Conservation (phyloP, 2,888 invertebrate genomes). For the Teinopalpus imperialis region DNA sequence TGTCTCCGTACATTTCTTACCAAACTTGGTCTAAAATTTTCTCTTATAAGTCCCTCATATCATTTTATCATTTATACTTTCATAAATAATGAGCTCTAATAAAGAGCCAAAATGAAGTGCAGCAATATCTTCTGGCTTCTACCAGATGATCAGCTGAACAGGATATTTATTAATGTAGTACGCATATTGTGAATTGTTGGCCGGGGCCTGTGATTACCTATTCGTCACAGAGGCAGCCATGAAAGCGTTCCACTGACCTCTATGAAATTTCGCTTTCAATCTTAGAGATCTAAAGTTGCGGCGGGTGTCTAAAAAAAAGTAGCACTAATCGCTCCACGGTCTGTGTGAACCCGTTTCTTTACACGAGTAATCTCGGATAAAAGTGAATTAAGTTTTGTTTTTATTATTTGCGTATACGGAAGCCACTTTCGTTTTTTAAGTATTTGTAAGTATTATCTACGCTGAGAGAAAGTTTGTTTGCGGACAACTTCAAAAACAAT, state of each 20-base stretch:
- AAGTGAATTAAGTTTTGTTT: conserved; percentile 10
- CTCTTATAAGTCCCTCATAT: no score
- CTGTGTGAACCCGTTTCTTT: conserved; percentile 14
- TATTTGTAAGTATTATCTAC: neutral
- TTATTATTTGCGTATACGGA: neutral
- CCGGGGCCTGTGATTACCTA: conserved; percentile 41
- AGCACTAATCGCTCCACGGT: conserved; percentile 8
- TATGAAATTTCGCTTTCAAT: conserved; percentile 56
- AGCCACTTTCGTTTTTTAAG: conserved; percentile 12
- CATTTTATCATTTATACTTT: no score
- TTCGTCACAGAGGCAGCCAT: conserved; percentile 49
- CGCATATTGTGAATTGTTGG: conserved; percentile 44
- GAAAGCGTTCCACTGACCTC: conserved; percentile 60
- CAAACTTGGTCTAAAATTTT: conserved; percentile 48
- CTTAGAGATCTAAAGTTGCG: conserved; percentile 31
- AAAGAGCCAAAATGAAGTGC: no score
- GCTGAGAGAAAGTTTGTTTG: no score
- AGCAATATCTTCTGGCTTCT: no score
- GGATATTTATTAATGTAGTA: no score
- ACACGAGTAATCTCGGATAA: conserved; percentile 7
- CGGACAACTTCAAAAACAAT: no score
- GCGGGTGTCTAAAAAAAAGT: conserved; percentile 16
- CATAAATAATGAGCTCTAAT: no score
- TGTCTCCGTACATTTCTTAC: conserved; percentile 50
- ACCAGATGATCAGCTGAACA: no score